A percentile compares a stretch with the other conserved stretches of the same genome.
Evolutionary conservation across 2,113 vertebrate genomes (phyloP).

Genomic region (Acrocephalus arundinaceus): DNA sequence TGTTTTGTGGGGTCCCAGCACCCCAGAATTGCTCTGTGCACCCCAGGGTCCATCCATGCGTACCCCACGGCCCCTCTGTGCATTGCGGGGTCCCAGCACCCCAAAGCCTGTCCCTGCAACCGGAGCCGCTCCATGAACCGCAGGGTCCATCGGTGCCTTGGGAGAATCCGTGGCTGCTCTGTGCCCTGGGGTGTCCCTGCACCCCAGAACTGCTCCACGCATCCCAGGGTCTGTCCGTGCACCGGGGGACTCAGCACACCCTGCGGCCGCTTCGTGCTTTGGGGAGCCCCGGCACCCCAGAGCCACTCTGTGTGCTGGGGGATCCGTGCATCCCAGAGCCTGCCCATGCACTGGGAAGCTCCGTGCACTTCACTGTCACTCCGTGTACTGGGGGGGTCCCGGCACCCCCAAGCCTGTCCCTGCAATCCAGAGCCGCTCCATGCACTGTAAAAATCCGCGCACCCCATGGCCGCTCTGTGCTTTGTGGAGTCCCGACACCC

Average conservation of each 20-base stretch:
- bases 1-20: not conserved
- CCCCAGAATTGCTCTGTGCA: not conserved
- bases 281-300: not conserved
- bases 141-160: not conserved
- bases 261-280: not conserved
- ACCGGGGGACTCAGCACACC: not conserved
- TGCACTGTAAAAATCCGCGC: not conserved
- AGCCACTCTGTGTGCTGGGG: not conserved
- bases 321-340: not conserved
- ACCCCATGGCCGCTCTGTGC: not conserved
- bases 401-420: not conserved
- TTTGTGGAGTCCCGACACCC: not conserved
- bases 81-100: not conserved
- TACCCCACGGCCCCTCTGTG: not conserved
- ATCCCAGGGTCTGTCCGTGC: not conserved
- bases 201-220: not conserved
- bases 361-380: not conserved
- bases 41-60: not conserved
- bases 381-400: not conserved
- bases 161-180: not conserved
- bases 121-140: rapidly evolving
- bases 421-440: not conserved
- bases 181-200: not conserved
- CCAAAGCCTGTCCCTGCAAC: not conserved
- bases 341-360: not conserved